A percentile compares a stretch with the other conserved stretches of the same genome.
phyloP scores from a whole-genome alignment of 2,888 invertebrate genomes.

The Troides aeacus region DNA sequence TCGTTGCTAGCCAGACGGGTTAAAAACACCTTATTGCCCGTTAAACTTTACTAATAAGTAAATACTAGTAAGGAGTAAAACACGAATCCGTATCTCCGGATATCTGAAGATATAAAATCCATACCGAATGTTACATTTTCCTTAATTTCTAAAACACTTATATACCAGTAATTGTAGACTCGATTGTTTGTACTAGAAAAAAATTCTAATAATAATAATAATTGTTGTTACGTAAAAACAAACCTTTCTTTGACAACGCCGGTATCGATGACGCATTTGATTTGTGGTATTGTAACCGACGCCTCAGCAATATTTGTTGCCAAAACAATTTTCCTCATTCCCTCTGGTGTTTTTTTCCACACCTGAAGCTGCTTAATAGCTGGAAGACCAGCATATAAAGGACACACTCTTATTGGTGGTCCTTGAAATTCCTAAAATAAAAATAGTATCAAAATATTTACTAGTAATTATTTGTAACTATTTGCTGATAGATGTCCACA shows the following conservation, averaged over 20 bases:
- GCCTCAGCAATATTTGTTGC: conserved; percentile 99
- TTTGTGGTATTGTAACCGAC: conserved; percentile 96
- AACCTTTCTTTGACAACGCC: conserved; percentile 94
- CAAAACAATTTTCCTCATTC: conserved; percentile 93
- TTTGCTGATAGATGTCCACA: too few relatives aligned
- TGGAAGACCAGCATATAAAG: conserved; percentile 95
- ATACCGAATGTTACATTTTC: too few relatives aligned
- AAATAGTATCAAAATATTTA: background rate
- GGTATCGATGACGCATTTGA: conserved; percentile 94
- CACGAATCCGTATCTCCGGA: too few relatives aligned
- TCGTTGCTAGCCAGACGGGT: too few relatives aligned
- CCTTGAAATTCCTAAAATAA: conserved; percentile 78
- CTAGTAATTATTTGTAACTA: too few relatives aligned
- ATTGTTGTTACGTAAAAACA: background rate
- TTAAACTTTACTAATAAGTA: too few relatives aligned
- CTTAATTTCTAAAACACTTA: too few relatives aligned
- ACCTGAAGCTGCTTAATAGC: conserved; percentile 92
- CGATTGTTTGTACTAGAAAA: too few relatives aligned
- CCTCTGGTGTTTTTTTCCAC: conserved; percentile 86
- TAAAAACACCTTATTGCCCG: too few relatives aligned
- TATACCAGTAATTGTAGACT: too few relatives aligned
- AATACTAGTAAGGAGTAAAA: too few relatives aligned
- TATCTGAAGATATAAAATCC: too few relatives aligned
- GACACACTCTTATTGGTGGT: conserved; percentile 87
- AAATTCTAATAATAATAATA: background rate